Evolutionary conservation across 1,140 invertebrate genomes (phyloP), one percentile per base, ranked within the genome.

Genomic region (Temnothorax nylanderi): DNA sequence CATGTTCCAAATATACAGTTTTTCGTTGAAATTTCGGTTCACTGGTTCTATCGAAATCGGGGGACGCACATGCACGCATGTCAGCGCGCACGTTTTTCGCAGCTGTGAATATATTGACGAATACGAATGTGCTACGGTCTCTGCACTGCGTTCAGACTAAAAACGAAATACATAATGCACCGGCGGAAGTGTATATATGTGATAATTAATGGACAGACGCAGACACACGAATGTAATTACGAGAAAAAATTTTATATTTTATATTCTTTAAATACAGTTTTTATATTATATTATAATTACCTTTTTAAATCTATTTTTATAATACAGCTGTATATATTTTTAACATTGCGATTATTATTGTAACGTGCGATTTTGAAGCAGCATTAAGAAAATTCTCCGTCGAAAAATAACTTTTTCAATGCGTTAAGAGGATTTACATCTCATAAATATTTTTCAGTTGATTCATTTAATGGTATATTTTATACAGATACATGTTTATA

Each of bases 11-110:
- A 84, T 84, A 84, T 84, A 84, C 69, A 41, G 69, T 84, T 84
- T 84, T 84, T 84, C 80, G 56, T 62, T 84, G 80, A 84, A 84
- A 84, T 84, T 75, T 74, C 80, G 32, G 54, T 75, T 75, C 80
- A 84, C 80, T 84, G 80, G 69, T 54, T 84, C 41, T n/a, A 60
- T 84, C 80, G 54, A 75, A 84, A 84, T 84, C 69, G 69, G 41
- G 41, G 69, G 80, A 84, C 54, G 80, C 80, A 82, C 80, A 74
- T 74, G 80, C 67, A 84, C 51, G 80, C 69, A 75, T 75, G 80
- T 84, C 80, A 84, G 80, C 69, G 54, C 69, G 69, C 32, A 60
- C 80, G 80, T 84, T 84, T 84, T 84, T 84, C 80, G 69, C 80
- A 75, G 80, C 69, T 84, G 69, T 54, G 56, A 75, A 84, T 84